Evolutionary conservation across 1,140 invertebrate genomes (phyloP), one percentile per base, ranked within the genome.

Genomic region (Pomacea maculata): DNA sequence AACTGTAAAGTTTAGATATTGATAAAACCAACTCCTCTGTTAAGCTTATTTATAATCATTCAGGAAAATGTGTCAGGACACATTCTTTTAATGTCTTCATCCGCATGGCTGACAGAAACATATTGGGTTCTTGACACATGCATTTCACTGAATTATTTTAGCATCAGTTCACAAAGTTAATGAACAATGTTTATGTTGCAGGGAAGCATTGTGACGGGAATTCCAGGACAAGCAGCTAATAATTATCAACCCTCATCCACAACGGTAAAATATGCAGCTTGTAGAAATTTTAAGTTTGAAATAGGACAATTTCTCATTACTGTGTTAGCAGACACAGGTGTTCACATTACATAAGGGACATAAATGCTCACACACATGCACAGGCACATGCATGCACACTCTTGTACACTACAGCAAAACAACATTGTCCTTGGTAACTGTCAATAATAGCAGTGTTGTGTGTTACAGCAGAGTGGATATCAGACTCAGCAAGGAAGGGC

Each of bases 161-260:
- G 34, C 34, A 45, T 45, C 34, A 45, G 34, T 45, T 45, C 34
- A 45, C 34, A 45, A 45, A 45, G 34, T 45, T 45, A 45, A 45
- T 45, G 34, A 45, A 45, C 5, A 65, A 29, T 80, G 2, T 71
- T 67, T 78, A 76, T 61, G 25, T 80, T 85, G 81, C 79, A 88
- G 86, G 87, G 87, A 1, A 88, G 87, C 80, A 88, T 88, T 71
- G 86, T 88, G 15, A 88, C 85, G 21, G 87, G 87, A 25, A 87
- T 85, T 79, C 83, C 87, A 70, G 87, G 83, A 6, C 82, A 45
- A 81, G 82, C 67, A 82, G 70, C 21, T 79, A 82, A 45, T 85
- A 85, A 52, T 83, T 85, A 79, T 85, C 86, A 71, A 80, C 76
- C 73, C 1, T 63, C 67, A 7, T 67, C 70, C 67, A 29, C 67